phyloP scores from a whole-genome alignment of 2,113 vertebrate genomes.

The Scomber colias region DNA sequence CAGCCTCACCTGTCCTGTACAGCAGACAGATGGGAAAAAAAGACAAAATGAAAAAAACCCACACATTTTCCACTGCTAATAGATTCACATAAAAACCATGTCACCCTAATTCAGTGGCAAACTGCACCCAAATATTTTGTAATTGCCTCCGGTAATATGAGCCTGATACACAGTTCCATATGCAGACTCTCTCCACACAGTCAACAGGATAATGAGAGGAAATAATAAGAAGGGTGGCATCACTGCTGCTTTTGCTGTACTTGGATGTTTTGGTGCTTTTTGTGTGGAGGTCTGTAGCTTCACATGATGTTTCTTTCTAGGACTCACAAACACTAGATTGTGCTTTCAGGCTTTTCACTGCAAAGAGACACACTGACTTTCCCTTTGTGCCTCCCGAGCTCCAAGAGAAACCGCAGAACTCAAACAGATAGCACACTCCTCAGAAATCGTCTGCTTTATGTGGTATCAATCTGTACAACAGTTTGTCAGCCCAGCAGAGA shows the following conservation, averaged over 20 bases:
- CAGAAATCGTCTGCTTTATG: conserved; percentile 51
- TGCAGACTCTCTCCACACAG: conserved; percentile 43
- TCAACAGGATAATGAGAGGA: conserved; percentile 51
- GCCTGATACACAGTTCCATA: conserved; percentile 16
- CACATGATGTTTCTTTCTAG: conserved; percentile 36
- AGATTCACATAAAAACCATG: conserved; percentile 12
- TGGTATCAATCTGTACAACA: conserved; percentile 61
- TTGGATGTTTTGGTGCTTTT: conserved; percentile 38
- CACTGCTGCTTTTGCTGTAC: conserved; percentile 24
- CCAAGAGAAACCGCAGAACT: conserved; percentile 33
- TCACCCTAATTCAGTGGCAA: conserved; percentile 43
- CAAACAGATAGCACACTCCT: conserved; percentile 15
- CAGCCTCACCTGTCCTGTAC: too few species aligned
- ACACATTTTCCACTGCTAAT: conserved; percentile 3
- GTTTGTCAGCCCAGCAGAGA: conserved; percentile 55
- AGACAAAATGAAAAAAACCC: conserved; percentile 8
- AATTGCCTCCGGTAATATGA: conserved; percentile 33
- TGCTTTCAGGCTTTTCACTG: conserved; percentile 31
- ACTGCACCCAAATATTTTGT: conserved; percentile 52
- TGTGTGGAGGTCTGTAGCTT: conserved; percentile 6
- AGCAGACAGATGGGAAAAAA: not conserved
- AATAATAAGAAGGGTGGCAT: conserved; percentile 31
- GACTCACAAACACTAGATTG: conserved; percentile 37
- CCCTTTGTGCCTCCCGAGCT: conserved; percentile 38
- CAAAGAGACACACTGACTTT: conserved; percentile 20